These are phyloP conservation scores for Cataglyphis hispanica DNA, from an alignment of 1,140 invertebrate species.

Conservation along the genomic window DNA sequence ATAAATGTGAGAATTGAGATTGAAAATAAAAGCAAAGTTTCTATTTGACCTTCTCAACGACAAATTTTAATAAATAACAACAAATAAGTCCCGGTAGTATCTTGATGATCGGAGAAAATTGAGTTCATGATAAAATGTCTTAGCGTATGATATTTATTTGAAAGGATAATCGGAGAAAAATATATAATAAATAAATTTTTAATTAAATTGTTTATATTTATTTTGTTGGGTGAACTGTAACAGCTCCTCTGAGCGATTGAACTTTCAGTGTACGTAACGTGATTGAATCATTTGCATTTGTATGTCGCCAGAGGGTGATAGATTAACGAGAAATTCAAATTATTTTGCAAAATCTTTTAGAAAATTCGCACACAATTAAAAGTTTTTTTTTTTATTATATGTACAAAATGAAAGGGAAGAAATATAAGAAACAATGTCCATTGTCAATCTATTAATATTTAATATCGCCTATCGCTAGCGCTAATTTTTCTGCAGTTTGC, in stretches of 20 bases:
- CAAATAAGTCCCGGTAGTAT: background rate
- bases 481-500: background rate
- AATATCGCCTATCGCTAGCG: background rate
- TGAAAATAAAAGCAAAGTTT: too few relatives aligned
- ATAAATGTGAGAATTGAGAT: too few relatives aligned
- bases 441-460: background rate
- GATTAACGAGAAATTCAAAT: background rate
- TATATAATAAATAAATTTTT: constrained; percentile 57
- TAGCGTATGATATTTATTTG: background rate
- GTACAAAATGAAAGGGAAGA: background rate
- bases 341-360: background rate
- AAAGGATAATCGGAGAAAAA: constrained; percentile 2
- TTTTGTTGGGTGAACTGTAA: constrained; percentile 51
- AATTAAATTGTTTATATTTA: constrained; percentile 55
- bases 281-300: constrained; percentile 52
- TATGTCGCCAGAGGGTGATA: background rate
- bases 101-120: background rate
- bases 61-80: background rate
- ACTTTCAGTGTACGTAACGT: constrained; percentile 26
- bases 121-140: background rate
- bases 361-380: too few relatives aligned
- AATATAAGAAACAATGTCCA: background rate
- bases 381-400: too few relatives aligned
- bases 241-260: constrained; percentile 39
- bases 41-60: too few relatives aligned